Conservation (phyloP, 2,797 vertebrate species). For the Dallia pectoralis region DNA sequence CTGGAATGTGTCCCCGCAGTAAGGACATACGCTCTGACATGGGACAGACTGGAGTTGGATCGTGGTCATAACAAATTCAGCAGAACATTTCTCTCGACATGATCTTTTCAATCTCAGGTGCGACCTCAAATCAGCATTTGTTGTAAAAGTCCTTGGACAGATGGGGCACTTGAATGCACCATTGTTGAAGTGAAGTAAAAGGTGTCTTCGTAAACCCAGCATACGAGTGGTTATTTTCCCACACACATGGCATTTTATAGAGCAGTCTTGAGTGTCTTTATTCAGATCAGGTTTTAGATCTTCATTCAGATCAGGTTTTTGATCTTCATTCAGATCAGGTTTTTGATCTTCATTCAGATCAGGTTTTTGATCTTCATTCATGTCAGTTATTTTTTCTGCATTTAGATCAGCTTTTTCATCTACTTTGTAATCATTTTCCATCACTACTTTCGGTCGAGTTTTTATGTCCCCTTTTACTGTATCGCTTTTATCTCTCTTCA, state of each 20-base stretch:
- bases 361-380: background rate
- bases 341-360: background rate
- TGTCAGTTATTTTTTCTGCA: too few relatives aligned
- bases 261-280: background rate
- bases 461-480: too few relatives aligned
- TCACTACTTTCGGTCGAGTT: too few relatives aligned
- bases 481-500: too few relatives aligned
- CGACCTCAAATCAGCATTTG: background rate
- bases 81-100: background rate
- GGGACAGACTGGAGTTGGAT: background rate
- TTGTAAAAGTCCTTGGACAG: background rate
- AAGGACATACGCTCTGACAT: background rate
- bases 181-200: background rate
- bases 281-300: background rate
- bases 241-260: background rate
- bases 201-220: background rate
- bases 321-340: background rate
- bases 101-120: slow-evolving; percentile 4
- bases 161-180: background rate
- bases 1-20: background rate
- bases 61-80: background rate
- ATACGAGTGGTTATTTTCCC: background rate
- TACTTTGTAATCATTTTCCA: too few relatives aligned
- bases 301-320: background rate
- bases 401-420: too few relatives aligned